Evolutionary conservation across 2,113 vertebrate species (phyloP).

Genomic region (Leucosticte australis): DNA sequence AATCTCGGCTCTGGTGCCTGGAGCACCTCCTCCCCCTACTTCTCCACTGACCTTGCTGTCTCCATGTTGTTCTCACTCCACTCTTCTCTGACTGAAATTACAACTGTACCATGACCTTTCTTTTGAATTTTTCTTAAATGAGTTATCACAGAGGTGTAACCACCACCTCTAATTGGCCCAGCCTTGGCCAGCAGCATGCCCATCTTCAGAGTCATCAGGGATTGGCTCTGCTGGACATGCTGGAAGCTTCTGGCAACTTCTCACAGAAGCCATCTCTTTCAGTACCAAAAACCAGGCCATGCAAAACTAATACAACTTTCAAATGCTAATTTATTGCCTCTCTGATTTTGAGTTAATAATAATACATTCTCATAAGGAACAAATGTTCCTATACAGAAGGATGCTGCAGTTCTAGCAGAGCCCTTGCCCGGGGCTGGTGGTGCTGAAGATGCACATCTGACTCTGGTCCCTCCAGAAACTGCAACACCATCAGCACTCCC

Average conservation of each 20-base stretch:
- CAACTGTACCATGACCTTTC: not conserved
- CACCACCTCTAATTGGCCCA: not conserved
- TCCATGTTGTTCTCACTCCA: not conserved
- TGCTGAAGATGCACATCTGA: not conserved
- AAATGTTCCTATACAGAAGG: not conserved
- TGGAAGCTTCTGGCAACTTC: not conserved
- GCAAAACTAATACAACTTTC: not conserved
- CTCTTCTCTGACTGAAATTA: not conserved
- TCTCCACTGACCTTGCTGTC: not conserved
- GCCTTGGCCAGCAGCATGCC: too few species aligned
- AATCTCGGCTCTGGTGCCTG: fast-evolving
- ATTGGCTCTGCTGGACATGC: not conserved
- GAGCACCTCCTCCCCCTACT: not conserved
- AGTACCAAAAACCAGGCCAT: not conserved
- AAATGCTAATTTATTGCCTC: not conserved
- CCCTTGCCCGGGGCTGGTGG: not conserved
- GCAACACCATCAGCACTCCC: not conserved
- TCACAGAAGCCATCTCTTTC: not conserved
- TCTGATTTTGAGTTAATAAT: not conserved
- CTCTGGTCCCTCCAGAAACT: not conserved
- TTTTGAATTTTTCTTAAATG: not conserved
- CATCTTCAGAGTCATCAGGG: not conserved
- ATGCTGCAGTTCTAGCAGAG: not conserved
- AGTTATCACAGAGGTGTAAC: fast-evolving
- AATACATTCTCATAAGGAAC: not conserved